Percentiles rank a stretch among this genome's conserved stretches.
Evolutionary conservation across 2,113 vertebrate species (phyloP).

Genomic region (Hippolais icterina): DNA sequence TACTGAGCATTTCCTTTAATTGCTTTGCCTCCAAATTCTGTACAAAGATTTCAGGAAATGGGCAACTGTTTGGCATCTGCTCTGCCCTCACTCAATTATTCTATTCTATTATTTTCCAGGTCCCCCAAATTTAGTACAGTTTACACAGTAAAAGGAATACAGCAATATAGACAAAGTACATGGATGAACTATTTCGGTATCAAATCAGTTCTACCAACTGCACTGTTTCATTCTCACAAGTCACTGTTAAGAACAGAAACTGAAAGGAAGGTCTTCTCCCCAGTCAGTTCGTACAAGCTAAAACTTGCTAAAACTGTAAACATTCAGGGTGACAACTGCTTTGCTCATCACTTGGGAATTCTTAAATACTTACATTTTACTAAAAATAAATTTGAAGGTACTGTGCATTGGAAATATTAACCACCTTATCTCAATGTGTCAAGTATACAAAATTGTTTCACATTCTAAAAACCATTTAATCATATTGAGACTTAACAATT

Average conservation of each 20-base stretch:
- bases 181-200: background rate
- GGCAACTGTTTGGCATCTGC: background rate
- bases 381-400: background rate
- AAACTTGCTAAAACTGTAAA: background rate
- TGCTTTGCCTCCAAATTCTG: background rate
- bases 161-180: background rate
- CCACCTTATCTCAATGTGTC: background rate
- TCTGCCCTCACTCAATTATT: background rate
- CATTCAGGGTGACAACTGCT: background rate
- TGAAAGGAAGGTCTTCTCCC: background rate
- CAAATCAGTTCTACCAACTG: background rate
- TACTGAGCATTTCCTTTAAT: background rate
- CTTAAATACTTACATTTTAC: background rate
- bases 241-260: background rate
- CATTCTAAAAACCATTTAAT: background rate
- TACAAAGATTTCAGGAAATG: background rate
- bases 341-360: background rate
- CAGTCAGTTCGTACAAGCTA: background rate
- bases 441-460: background rate
- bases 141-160: background rate
- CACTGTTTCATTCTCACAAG: background rate
- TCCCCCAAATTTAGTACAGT: background rate
- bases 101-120: background rate
- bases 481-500: background rate
- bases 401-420: background rate